Base-by-base conservation (phyloP, 2,888 invertebrate genomes). In the Eueremaeus valkanovi region DNA sequence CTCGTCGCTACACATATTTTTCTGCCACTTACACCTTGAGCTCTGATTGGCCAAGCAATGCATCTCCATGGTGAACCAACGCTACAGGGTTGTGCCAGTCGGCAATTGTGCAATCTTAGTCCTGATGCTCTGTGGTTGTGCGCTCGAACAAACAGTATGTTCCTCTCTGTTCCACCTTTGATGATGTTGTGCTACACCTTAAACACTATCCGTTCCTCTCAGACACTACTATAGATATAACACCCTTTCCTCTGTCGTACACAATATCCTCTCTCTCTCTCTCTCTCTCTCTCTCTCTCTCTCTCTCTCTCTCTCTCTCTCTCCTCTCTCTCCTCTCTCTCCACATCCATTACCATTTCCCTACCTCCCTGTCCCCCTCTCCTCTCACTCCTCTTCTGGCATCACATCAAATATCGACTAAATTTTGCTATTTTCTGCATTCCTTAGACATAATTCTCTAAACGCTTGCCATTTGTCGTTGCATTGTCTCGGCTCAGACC, bases 381-480 rank as follows among this genome's bases (percentile, higher is more conserved):
- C 36, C 36, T 36, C 36, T 5, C 11, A 8, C 36, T 36, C 36
- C 36, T 36, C 36, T 36, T 36, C 36, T 8, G 36, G 36, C 36
- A 36, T 36, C 36, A 36, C 36, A 36, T 36, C 6, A 36, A 36
- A 36, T 11, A 36, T 36, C 6, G 11, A 36, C 5, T 11, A 36
- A 36, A 11, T 5, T 36, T 36, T 36, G 36, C 36, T 36, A 36
- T 36, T 36, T 36, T 11, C 11, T 36, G n/a, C n/a, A 36, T 8
- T 36, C 6, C 5, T 8, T 8, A 36, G 6, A 36, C 6, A 8
- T 49, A 49, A n/a, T 49, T n/a, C 8, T 49, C 21, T 58, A 58
- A 58, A 24, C 58, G 58, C 27, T 58, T 58, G 58, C 58, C 58
- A 58, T 58, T 58, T 58, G 58, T 58, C 58, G 21, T 21, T 58